Conservation (phyloP, 2,113 vertebrate genomes). For the Gymnobelideus leadbeateri region DNA sequence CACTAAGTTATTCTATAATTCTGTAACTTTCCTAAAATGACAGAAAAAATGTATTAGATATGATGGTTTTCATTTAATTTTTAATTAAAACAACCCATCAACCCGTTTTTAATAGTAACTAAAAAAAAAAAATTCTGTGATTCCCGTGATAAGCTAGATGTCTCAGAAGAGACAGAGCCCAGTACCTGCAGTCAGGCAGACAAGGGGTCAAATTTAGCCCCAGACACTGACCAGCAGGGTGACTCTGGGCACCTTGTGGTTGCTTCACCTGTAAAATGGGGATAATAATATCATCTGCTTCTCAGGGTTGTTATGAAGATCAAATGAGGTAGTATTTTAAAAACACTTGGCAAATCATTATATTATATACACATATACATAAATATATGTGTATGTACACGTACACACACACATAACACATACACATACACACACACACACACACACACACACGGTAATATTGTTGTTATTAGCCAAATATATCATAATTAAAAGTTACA, state of each 20-base stretch:
- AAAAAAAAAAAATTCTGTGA: not conserved
- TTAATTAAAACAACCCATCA: not conserved
- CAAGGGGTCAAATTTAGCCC: not conserved
- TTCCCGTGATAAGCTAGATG: not conserved
- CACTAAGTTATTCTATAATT: not conserved
- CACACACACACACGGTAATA: not conserved
- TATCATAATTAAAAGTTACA: not conserved
- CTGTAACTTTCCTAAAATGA: not conserved
- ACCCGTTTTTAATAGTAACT: not conserved
- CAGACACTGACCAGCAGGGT: not conserved
- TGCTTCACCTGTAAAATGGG: not conserved
- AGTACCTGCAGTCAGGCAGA: not conserved
- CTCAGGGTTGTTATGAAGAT: not conserved
- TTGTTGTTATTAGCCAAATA: not conserved
- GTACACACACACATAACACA: too few relatives aligned
- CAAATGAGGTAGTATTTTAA: not conserved
- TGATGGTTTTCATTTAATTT: not conserved
- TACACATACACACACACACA: not conserved
- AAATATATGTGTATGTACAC: not conserved
- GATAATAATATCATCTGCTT: not conserved
- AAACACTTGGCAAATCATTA: too few relatives aligned
- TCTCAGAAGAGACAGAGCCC: not conserved
- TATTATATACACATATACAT: too few relatives aligned
- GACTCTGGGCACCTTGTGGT: not conserved
- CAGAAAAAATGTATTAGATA: not conserved